Evolutionary conservation across 1,140 invertebrate genomes (phyloP).

Genomic region (Brachystomella parvula): DNA sequence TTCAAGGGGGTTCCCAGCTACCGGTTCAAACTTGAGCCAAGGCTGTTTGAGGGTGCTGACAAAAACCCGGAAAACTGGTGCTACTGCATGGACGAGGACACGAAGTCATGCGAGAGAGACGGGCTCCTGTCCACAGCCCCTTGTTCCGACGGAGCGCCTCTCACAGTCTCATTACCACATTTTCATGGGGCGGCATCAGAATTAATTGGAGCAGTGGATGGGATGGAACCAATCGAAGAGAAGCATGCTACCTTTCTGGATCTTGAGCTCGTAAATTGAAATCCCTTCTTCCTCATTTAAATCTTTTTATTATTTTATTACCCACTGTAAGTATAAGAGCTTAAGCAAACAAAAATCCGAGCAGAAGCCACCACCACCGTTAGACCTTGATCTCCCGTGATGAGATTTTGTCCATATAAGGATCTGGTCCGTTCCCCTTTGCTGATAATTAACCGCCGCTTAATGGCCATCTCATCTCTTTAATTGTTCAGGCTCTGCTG

Average conservation of each 20-base stretch:
- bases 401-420: neutral
- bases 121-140: constrained; percentile 14
- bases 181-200: constrained; percentile 64
- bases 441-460: constrained; percentile 8
- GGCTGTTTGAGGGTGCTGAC: constrained; percentile 55
- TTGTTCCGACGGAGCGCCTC: constrained; percentile 49
- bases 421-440: neutral
- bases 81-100: constrained; percentile 51
- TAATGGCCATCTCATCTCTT: neutral
- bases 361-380: neutral
- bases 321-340: neutral
- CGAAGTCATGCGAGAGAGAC: constrained; percentile 11
- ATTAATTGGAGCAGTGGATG: constrained; percentile 58
- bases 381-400: neutral
- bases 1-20: constrained; percentile 60
- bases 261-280: constrained; percentile 56
- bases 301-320: no score
- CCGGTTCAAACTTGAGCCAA: constrained; percentile 52
- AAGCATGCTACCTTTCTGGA: constrained; percentile 61
- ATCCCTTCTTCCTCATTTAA: neutral
- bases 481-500: neutral
- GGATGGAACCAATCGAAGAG: constrained; percentile 57
- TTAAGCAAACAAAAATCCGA: neutral
- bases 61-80: constrained; percentile 60
- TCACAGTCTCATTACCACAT: constrained; percentile 70